phyloP scores from a whole-genome alignment of 2,113 vertebrate species.

The Calypte anna region DNA sequence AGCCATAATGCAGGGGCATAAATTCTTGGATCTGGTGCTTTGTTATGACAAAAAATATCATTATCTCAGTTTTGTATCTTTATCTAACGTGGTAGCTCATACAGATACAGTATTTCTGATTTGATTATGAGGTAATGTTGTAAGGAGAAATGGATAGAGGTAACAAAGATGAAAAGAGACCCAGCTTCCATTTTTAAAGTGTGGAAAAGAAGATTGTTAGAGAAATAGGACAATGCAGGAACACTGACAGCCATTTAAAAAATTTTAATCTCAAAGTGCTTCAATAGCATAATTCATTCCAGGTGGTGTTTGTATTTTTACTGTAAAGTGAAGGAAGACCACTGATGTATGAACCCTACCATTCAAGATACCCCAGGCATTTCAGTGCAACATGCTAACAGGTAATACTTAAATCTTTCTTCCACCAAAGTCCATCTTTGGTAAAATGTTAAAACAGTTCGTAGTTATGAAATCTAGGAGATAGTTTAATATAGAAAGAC shows the following conservation, averaged over 20 bases:
- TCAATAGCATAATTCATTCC: not conserved
- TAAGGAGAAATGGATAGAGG: not conserved
- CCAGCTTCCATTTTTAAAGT: not conserved
- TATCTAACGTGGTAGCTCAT: not conserved
- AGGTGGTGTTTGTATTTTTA: not conserved
- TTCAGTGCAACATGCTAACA: not conserved
- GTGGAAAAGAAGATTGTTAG: not conserved
- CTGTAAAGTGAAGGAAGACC: not conserved
- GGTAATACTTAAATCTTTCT: not conserved
- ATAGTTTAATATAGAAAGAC: not conserved
- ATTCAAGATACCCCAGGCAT: not conserved
- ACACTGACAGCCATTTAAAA: not conserved
- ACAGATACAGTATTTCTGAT: not conserved
- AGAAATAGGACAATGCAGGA: not conserved
- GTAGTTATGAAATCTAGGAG: not conserved
- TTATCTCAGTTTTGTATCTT: not conserved
- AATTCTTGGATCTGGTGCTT: not conserved
- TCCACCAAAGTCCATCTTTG: not conserved
- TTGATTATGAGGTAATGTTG: not conserved
- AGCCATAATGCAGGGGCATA: not conserved
- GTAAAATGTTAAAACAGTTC: not conserved
- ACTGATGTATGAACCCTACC: not conserved
- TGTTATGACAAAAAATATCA: not conserved
- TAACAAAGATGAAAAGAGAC: not conserved
- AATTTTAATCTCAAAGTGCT: slow-evolving; percentile 32